These are phyloP conservation scores for Ectemnius cavifrons DNA, from an alignment of 2,888 invertebrate genomes.

Conservation along the genomic window DNA sequence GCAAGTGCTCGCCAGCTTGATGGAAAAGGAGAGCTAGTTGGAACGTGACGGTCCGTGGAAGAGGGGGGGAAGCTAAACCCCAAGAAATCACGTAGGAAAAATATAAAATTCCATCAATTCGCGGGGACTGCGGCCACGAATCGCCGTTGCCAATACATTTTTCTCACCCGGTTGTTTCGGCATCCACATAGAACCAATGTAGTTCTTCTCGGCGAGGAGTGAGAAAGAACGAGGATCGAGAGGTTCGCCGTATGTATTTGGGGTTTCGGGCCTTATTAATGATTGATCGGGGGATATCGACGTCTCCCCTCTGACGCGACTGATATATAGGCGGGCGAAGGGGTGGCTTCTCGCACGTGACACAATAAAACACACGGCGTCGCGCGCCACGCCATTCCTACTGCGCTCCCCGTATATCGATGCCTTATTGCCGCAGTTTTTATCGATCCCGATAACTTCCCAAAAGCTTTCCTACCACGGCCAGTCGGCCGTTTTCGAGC, in stretches of 20 bases:
- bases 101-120: conserved; percentile 78
- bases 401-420: conserved; percentile 42
- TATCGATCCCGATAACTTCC: conserved; percentile 70
- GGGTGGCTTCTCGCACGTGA: conserved; percentile 73
- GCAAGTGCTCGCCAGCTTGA: conserved; percentile 24
- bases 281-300: conserved; percentile 78
- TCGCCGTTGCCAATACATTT: conserved; percentile 64
- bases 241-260: conserved; percentile 72
- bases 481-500: background rate
- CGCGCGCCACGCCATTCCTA: conserved; percentile 17
- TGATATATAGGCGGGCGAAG: conserved; percentile 70
- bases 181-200: conserved; percentile 8
- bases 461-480: too few species aligned
- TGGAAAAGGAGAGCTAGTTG: conserved; percentile 35
- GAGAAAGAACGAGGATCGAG: conserved; percentile 3
- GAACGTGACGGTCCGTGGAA: conserved; percentile 59
- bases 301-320: conserved; percentile 76
- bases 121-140: conserved; percentile 49
- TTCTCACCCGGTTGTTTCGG: conserved; percentile 51
- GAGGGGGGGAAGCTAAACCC: conserved; percentile 42
- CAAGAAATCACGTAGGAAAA: conserved; percentile 73
- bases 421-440: conserved; percentile 66
- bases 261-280: conserved; percentile 78
- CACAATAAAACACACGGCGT: conserved; percentile 71
- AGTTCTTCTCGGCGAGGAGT: background rate